Conservation (phyloP, 2,113 vertebrate species). For the Myrmecobius fasciatus region DNA sequence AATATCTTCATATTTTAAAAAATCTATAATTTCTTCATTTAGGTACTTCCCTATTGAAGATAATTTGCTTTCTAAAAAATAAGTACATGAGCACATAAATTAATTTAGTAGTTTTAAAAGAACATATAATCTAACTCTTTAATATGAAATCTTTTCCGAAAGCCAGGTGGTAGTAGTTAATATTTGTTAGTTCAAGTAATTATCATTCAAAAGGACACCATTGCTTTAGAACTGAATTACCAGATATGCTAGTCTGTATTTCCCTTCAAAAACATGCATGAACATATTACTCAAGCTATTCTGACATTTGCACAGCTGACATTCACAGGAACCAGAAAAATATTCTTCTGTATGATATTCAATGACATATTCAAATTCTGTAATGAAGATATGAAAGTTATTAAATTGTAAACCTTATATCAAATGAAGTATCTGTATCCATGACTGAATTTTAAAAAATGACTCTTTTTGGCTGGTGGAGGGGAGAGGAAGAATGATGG, state of each 20-base stretch:
- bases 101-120: background rate
- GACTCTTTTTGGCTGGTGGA: background rate
- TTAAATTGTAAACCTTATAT: background rate
- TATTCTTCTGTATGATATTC: constrained; percentile 71
- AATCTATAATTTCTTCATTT: background rate
- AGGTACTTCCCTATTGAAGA: background rate
- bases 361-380: constrained; percentile 78
- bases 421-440: background rate
- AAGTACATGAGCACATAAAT: background rate
- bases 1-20: background rate
- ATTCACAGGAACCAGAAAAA: constrained; percentile 75
- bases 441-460: background rate
- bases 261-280: constrained; percentile 79
- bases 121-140: background rate
- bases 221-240: constrained; percentile 63
- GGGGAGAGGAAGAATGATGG: background rate
- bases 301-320: constrained; percentile 73
- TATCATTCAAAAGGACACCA: background rate
- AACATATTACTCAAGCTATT: constrained; percentile 76
- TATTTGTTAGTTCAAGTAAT: background rate
- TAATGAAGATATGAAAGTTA: background rate
- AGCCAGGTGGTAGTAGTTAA: background rate
- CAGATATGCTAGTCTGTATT: constrained; percentile 76
- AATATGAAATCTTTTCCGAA: background rate
- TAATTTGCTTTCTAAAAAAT: background rate